Percentiles rank a stretch among this genome's conserved stretches.
These are phyloP conservation scores for Drosophila formosana DNA, from an alignment of 2,888 invertebrate genomes.

Conservation along the genomic window DNA sequence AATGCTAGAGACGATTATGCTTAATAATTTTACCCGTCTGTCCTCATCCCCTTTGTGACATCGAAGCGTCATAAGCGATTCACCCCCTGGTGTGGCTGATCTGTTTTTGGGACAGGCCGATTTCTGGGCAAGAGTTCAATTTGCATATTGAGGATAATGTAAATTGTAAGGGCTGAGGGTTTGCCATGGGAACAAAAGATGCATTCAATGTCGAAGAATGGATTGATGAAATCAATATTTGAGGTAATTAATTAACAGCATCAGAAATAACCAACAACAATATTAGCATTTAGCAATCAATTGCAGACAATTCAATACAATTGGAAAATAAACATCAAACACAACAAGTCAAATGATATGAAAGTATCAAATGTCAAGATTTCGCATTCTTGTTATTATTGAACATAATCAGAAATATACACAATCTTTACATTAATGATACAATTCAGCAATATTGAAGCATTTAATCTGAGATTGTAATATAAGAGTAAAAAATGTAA, in stretches of 20 bases:
- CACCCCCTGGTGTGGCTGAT: conserved; percentile 58
- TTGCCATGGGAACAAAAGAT: conserved; percentile 78
- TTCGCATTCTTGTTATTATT: background rate
- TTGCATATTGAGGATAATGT: conserved; percentile 69
- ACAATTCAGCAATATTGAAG: too few relatives aligned
- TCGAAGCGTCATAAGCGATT: conserved; percentile 49
- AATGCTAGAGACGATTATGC: conserved; percentile 50
- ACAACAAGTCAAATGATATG: conserved; percentile 29
- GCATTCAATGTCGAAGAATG: conserved; percentile 62
- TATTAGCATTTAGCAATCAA: conserved; percentile 73
- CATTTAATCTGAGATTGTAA: too few relatives aligned
- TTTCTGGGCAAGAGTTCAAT: conserved; percentile 45
- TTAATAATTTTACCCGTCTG: conserved; percentile 48
- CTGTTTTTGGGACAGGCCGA: conserved; percentile 53
- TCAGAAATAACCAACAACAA: conserved; percentile 58
- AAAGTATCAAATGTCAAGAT: conserved; percentile 10
- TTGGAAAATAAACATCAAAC: conserved; percentile 15
- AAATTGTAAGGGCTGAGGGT: conserved; percentile 59
- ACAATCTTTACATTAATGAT: too few relatives aligned
- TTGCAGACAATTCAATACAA: conserved; percentile 64
- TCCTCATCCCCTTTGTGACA: conserved; percentile 38
- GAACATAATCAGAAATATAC: too few relatives aligned
- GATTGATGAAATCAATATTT: conserved; percentile 75
- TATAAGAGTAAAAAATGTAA: too few relatives aligned
- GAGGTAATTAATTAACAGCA: conserved; percentile 80